Evolutionary conservation across 2,113 vertebrate genomes (phyloP).

Genomic region (Mormyrus iriodes): DNA sequence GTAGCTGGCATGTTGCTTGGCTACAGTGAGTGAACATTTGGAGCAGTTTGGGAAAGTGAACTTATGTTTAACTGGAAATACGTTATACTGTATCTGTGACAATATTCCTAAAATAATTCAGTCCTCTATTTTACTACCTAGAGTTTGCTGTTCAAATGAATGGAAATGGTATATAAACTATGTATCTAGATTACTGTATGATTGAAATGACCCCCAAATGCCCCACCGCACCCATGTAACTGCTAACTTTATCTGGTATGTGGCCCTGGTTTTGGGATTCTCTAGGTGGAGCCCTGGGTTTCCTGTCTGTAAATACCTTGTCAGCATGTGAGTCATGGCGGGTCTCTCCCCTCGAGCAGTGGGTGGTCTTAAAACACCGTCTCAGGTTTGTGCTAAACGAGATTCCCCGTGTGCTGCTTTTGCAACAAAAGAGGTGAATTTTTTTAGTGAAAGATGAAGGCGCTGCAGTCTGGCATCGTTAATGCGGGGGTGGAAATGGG

Average conservation of each 20-base stretch:
- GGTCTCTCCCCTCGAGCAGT: not conserved
- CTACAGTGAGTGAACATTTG: not conserved
- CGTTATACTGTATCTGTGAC: not conserved
- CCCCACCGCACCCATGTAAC: not conserved
- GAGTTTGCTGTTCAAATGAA: not conserved
- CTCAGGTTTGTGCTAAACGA: conserved; percentile 3
- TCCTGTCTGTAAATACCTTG: not conserved
- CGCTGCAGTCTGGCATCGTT: too few species aligned
- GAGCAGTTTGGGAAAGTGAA: not conserved
- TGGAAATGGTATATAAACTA: not conserved
- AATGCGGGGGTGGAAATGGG: not conserved
- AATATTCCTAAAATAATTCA: not conserved
- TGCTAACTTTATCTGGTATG: not conserved
- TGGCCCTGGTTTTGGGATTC: not conserved
- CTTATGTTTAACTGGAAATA: not conserved
- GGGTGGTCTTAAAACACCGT: not conserved
- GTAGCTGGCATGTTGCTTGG: not conserved
- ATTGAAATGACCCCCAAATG: not conserved
- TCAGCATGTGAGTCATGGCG: not conserved
- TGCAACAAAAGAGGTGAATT: not conserved
- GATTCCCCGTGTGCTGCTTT: not conserved
- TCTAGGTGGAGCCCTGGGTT: not conserved
- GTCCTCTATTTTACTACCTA: not conserved
- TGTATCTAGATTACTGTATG: not conserved
- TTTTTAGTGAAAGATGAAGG: not conserved